Conservation (phyloP, 2,113 vertebrate genomes). For the Chionis minor region DNA sequence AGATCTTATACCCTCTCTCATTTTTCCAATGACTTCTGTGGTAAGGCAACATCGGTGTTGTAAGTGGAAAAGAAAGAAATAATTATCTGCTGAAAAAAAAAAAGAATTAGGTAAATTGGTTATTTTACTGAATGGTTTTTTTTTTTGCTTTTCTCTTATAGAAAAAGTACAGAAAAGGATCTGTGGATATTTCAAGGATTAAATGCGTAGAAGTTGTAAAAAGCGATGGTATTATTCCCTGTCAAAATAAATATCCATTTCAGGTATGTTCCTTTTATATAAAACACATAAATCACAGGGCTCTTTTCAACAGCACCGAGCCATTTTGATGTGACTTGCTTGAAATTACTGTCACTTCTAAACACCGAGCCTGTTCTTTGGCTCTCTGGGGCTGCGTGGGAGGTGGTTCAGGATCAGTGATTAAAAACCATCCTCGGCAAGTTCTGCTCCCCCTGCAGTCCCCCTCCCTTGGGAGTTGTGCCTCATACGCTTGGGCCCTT, state of each 20-base stretch:
- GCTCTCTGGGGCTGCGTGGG: background rate
- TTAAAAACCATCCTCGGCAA: background rate
- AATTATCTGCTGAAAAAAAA: background rate
- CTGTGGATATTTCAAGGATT: slow-evolving; percentile 87
- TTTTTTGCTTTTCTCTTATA: slow-evolving; percentile 52
- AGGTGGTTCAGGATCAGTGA: background rate
- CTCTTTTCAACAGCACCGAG: background rate
- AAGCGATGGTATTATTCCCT: slow-evolving; percentile 85
- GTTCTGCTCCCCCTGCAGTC: background rate
- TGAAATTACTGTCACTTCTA: background rate
- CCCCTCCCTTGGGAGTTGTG: background rate
- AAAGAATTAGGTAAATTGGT: background rate
- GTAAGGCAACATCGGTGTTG: background rate
- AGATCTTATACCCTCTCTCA: background rate
- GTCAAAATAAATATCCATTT: slow-evolving; percentile 94
- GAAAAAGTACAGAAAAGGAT: slow-evolving; percentile 89
- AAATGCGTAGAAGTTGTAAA: slow-evolving; percentile 92
- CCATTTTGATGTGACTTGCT: background rate
- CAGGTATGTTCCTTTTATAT: slow-evolving; percentile 78
- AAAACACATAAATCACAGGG: background rate
- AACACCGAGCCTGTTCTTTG: background rate
- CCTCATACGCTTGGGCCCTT: background rate
- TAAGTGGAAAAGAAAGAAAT: background rate
- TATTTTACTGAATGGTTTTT: background rate
- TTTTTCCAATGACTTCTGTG: background rate